These are phyloP conservation scores for Paratrypauchen microcephalus DNA, from an alignment of 2,797 vertebrate species.

Conservation along the genomic window DNA sequence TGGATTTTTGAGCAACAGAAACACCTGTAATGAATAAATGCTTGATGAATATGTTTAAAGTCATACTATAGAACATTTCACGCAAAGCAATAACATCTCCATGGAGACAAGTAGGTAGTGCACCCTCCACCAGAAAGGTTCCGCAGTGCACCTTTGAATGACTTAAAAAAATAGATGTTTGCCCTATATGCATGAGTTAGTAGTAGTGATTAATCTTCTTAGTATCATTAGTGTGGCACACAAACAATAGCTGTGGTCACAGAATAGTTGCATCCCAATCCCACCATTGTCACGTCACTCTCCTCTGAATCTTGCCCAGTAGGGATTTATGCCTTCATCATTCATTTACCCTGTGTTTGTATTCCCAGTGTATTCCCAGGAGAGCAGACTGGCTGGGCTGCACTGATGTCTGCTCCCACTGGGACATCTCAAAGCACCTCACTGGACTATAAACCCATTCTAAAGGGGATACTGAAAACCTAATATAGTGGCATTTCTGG, in stretches of 20 bases:
- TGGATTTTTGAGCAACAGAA: too few relatives aligned
- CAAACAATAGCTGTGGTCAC: not conserved
- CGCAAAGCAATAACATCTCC: too few relatives aligned
- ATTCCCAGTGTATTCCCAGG: not conserved
- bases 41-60: too few relatives aligned
- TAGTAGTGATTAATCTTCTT: too few relatives aligned
- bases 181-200: too few relatives aligned
- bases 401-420: not conserved
- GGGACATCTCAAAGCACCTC: not conserved
- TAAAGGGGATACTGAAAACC: not conserved
- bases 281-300: not conserved
- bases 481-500: not conserved
- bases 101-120: too few relatives aligned
- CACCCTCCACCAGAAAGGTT: too few relatives aligned
- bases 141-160: too few relatives aligned
- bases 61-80: too few relatives aligned
- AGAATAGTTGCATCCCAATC: conserved; percentile 5
- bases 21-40: too few relatives aligned
- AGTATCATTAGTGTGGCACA: too few relatives aligned
- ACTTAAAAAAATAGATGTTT: too few relatives aligned
- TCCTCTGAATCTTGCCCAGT: not conserved
- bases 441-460: not conserved
- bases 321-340: not conserved
- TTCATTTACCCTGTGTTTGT: not conserved
- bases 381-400: not conserved